A percentile compares a stretch with the other conserved stretches of the same genome.
Conservation (phyloP, 2,797 vertebrate species). For the Manis javanica region DNA sequence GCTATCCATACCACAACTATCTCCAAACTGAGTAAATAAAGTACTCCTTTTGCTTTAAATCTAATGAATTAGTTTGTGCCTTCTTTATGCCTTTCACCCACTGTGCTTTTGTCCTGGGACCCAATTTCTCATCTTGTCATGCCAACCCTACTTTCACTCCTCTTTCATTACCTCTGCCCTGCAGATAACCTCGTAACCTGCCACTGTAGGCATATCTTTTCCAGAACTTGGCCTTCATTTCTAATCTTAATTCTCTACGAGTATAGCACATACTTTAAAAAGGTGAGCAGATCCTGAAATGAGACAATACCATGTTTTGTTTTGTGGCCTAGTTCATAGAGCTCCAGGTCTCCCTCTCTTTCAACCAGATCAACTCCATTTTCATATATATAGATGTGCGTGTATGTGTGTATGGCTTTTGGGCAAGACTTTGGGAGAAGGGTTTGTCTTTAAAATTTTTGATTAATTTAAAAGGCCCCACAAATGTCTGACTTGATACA, state of each 20-base stretch:
- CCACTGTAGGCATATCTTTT: background rate
- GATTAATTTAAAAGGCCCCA: background rate
- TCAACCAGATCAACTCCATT: background rate
- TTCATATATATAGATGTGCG: background rate
- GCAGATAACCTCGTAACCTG: background rate
- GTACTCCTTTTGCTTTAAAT: background rate
- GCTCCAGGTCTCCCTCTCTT: background rate
- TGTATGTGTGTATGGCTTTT: background rate
- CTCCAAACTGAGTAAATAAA: constrained; percentile 2
- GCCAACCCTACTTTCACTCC: background rate
- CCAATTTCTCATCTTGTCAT: background rate
- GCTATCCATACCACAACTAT: background rate
- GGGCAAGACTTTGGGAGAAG: background rate
- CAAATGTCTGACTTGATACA: background rate
- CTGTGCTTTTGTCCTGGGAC: background rate
- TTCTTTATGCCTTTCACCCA: background rate
- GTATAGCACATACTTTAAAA: background rate
- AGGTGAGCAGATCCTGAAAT: background rate
- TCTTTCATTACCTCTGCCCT: background rate
- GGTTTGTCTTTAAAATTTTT: background rate
- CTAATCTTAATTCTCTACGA: background rate
- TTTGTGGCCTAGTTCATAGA: background rate
- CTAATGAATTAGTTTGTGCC: background rate
- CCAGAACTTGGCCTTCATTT: background rate
- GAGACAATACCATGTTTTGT: background rate